Conservation (phyloP, 2,888 invertebrate genomes). For the Himalopsyche tibetana region DNA sequence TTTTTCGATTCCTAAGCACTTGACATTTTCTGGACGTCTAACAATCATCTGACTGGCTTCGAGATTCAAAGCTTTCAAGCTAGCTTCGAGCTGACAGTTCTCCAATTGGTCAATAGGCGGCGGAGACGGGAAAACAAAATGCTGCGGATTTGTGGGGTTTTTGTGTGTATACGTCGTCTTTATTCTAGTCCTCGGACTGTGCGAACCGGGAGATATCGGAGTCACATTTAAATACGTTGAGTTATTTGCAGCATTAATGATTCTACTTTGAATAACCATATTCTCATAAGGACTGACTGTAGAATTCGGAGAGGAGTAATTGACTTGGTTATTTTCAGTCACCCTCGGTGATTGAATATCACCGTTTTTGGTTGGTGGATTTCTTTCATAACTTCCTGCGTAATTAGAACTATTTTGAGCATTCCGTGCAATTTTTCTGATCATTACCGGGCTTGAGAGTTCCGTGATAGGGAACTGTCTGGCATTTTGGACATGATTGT, state of each 20-base stretch:
- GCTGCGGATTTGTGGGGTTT: slow-evolving; percentile 75
- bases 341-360: slow-evolving; percentile 57
- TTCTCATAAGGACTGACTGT: slow-evolving; percentile 79
- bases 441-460: slow-evolving; percentile 74
- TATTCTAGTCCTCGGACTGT: slow-evolving; percentile 79
- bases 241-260: slow-evolving; percentile 19
- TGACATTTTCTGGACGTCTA: not conserved
- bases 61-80: not conserved
- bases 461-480: slow-evolving; percentile 68
- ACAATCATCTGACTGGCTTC: not conserved
- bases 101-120: slow-evolving; percentile 68
- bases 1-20: slow-evolving; percentile 74
- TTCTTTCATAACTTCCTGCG: slow-evolving; percentile 58
- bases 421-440: slow-evolving; percentile 68
- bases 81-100: slow-evolving; percentile 65
- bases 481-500: slow-evolving; percentile 70
- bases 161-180: slow-evolving; percentile 78
- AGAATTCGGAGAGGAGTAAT: not conserved
- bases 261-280: slow-evolving; percentile 71
- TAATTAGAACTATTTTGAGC: slow-evolving; percentile 63
- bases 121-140: slow-evolving; percentile 75
- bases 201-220: slow-evolving; percentile 75
- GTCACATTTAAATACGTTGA: slow-evolving; percentile 68
- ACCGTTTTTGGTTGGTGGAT: slow-evolving; percentile 67
- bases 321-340: slow-evolving; percentile 69